These are phyloP conservation scores for Drosophila percnosoma DNA, from an alignment of 2,888 invertebrate species.

Conservation along the genomic window DNA sequence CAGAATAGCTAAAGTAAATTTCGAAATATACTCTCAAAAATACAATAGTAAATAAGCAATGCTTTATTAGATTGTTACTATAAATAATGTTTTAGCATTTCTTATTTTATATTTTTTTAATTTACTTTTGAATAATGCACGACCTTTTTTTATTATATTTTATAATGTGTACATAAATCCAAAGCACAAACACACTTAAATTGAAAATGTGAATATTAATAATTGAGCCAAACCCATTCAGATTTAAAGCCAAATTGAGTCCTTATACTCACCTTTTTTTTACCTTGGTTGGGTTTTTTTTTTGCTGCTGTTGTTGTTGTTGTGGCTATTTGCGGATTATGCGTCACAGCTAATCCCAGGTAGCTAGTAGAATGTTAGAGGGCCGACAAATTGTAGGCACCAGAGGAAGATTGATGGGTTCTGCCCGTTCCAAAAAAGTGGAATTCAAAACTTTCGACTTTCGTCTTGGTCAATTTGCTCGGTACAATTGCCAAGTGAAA, in stretches of 20 bases:
- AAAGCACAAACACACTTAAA: background rate
- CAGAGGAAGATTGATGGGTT: slow-evolving; percentile 8
- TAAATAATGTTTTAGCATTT: too few relatives aligned
- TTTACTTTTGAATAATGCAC: background rate
- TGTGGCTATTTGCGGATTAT: slow-evolving; percentile 11
- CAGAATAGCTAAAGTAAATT: background rate
- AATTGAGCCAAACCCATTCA: background rate
- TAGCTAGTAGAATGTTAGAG: slow-evolving; percentile 14
- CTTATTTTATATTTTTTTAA: background rate
- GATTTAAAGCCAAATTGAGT: background rate
- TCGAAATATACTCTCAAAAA: background rate
- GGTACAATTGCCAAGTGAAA: slow-evolving; percentile 20
- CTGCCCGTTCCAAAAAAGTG: slow-evolving; percentile 16
- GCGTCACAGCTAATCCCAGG: slow-evolving; percentile 17
- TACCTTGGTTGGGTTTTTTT: slow-evolving; percentile 1
- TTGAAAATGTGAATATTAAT: background rate
- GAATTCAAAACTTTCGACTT: slow-evolving; percentile 39
- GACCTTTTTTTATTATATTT: background rate
- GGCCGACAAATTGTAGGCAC: slow-evolving; percentile 15
- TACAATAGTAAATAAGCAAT: background rate
- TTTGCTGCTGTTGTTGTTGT: background rate
- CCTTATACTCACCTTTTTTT: slow-evolving; percentile 30
- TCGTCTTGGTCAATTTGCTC: slow-evolving; percentile 23
- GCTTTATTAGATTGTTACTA: background rate
- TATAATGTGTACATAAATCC: background rate